phyloP scores from a whole-genome alignment of 2,113 vertebrate genomes.

The Procapra przewalskii region DNA sequence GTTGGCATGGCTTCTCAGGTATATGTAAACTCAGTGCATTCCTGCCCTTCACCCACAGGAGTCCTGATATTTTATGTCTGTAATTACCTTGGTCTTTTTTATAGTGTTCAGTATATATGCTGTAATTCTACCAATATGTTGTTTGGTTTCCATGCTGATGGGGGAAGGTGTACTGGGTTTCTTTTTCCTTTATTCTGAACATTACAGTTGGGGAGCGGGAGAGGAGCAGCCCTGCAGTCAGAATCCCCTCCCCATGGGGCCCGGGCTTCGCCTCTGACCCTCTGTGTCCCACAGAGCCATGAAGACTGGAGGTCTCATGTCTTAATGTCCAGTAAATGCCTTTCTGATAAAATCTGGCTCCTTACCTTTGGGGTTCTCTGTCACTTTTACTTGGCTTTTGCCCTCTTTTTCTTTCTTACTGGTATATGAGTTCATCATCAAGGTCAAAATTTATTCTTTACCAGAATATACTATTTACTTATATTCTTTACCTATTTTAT shows the following conservation, averaged over 20 bases:
- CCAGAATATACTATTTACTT: neutral
- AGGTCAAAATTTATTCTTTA: neutral
- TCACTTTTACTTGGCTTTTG: neutral
- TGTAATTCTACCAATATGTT: neutral
- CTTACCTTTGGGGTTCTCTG: neutral
- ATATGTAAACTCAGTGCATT: neutral
- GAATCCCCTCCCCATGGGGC: fast-evolving
- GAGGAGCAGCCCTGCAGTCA: fast-evolving
- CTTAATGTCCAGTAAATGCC: neutral
- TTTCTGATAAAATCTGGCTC: neutral
- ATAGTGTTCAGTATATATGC: neutral
- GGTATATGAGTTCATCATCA: neutral
- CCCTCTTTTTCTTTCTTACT: neutral
- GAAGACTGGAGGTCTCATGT: neutral
- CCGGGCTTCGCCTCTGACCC: neutral
- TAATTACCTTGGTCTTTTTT: neutral
- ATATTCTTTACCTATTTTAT: neutral
- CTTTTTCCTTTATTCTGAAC: neutral
- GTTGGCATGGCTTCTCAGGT: neutral
- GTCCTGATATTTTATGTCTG: neutral
- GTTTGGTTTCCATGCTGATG: neutral
- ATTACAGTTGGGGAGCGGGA: neutral
- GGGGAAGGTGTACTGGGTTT: neutral
- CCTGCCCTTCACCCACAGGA: neutral
- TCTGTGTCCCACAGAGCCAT: fast-evolving